Conservation (phyloP, 1,140 invertebrate species). For the Zaprionus nigranus region DNA sequence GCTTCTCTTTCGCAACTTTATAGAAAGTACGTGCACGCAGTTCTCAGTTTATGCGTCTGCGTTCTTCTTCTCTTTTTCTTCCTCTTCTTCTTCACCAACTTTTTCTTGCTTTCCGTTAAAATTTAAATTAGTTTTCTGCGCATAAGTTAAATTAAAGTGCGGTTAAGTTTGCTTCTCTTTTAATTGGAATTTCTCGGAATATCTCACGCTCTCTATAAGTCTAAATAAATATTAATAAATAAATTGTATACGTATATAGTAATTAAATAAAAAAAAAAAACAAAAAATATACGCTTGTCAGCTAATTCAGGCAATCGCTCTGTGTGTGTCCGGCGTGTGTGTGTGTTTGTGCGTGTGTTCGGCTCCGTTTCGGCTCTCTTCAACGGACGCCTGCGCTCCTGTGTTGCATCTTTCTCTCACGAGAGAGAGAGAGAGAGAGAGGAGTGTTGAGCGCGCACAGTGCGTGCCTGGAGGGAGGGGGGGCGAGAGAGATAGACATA, state of each 20-base stretch:
- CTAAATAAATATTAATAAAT: slow-evolving; percentile 83
- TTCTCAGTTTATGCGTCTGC: slow-evolving; percentile 36
- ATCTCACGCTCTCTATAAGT: slow-evolving; percentile 68
- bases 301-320: slow-evolving; percentile 34
- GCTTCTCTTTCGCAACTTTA: slow-evolving; percentile 77
- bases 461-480: neutral
- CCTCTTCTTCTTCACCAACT: too few species aligned
- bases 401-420: neutral
- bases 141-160: slow-evolving; percentile 5
- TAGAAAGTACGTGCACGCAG: slow-evolving; percentile 79
- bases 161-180: slow-evolving; percentile 25
- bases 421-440: neutral
- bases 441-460: neutral
- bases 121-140: slow-evolving; percentile 5
- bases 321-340: slow-evolving; percentile 20
- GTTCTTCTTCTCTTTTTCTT: slow-evolving; percentile 32
- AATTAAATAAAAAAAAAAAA: slow-evolving; percentile 77
- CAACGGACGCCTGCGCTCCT: slow-evolving; percentile 2
- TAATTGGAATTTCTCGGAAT: slow-evolving; percentile 42
- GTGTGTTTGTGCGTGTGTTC: neutral
- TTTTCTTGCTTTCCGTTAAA: slow-evolving; percentile 19
- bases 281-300: slow-evolving; percentile 79
- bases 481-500: slow-evolving; percentile 50
- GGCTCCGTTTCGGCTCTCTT: neutral
- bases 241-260: slow-evolving; percentile 80